A percentile compares a stretch with the other conserved stretches of the same genome.
These are phyloP conservation scores for Gonioctena quinquepunctata DNA, from an alignment of 1,140 invertebrate species.

Conservation along the genomic window DNA sequence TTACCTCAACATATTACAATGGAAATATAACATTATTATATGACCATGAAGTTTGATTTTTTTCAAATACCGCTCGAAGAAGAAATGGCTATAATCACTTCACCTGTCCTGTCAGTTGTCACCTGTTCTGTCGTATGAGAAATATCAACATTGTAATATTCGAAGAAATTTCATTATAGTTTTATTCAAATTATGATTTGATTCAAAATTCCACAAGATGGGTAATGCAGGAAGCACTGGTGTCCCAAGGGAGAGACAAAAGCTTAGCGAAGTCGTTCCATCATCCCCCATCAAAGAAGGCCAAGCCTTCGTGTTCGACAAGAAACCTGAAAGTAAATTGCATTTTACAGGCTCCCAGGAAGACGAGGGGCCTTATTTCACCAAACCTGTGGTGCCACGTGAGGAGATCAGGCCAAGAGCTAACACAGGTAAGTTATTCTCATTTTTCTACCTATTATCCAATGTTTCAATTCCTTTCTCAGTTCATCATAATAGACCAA, in stretches of 20 bases:
- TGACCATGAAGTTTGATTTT: too few species aligned
- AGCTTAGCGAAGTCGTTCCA: constrained; percentile 64
- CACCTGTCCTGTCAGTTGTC: too few species aligned
- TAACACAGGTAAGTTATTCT: constrained; percentile 60
- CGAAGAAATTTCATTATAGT: too few species aligned
- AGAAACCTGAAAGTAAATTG: constrained; percentile 68
- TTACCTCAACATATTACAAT: too few species aligned
- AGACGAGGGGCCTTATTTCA: constrained; percentile 79
- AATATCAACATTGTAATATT: background rate
- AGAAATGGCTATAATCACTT: too few species aligned
- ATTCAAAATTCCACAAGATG: constrained; percentile 58
- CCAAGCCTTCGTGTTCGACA: constrained; percentile 85
- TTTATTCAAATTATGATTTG: too few species aligned
- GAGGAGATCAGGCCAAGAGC: constrained; percentile 65
- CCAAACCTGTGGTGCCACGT: constrained; percentile 62
- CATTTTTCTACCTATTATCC: too few species aligned
- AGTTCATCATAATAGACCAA: too few species aligned
- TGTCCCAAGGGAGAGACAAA: constrained; percentile 67
- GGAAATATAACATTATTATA: too few species aligned
- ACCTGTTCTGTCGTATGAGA: too few species aligned
- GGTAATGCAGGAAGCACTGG: constrained; percentile 75
- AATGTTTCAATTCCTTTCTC: too few species aligned
- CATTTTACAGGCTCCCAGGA: constrained; percentile 67
- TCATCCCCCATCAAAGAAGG: constrained; percentile 75
- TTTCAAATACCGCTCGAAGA: too few species aligned